A percentile compares a stretch with the other conserved stretches of the same genome.
Conservation (phyloP, 30 jellyfish, hydroid and myxozoan species). For the Mastigias papua region DNA sequence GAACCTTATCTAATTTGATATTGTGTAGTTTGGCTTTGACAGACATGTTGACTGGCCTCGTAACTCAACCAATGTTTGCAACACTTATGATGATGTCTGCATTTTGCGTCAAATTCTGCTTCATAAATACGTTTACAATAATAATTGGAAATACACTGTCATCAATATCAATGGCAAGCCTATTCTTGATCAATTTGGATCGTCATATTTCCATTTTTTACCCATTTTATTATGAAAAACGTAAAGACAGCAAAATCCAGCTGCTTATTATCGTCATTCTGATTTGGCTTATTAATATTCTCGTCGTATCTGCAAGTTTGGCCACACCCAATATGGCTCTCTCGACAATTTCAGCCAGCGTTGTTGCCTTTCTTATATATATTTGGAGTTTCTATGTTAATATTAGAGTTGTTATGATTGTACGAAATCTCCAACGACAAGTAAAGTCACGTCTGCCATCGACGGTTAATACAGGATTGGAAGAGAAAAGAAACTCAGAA, state of each 20-base stretch:
- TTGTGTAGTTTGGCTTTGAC: constrained; percentile 41
- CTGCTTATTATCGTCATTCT: background rate
- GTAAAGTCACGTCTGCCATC: constrained; percentile 2
- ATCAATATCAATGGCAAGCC: constrained; percentile 34
- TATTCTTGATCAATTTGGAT: constrained; percentile 32
- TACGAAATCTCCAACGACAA: constrained; percentile 9
- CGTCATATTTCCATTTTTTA: constrained; percentile 32
- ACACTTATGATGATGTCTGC: constrained; percentile 43
- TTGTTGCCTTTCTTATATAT: constrained; percentile 18
- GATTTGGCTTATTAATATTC: constrained; percentile 25
- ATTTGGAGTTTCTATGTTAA: constrained; percentile 46
- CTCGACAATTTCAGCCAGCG: constrained; percentile 12
- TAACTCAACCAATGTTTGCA: constrained; percentile 42
- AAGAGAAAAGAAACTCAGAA: constrained; percentile 9
- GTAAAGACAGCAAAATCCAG: constrained; percentile 6
- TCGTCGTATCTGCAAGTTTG: constrained; percentile 6
- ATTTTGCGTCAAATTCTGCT: constrained; percentile 35
- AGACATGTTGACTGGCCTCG: constrained; percentile 37
- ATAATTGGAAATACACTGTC: constrained; percentile 27
- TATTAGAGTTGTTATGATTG: constrained; percentile 28
- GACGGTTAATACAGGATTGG: background rate
- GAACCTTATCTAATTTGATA: constrained; percentile 28
- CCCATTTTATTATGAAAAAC: constrained; percentile 44
- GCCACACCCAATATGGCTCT: constrained; percentile 40
- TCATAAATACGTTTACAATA: constrained; percentile 25